Evolutionary conservation across 23 tunicate species (phyloP), one percentile per base, ranked within the genome.

Genomic region (Oikopleura albicans): DNA sequence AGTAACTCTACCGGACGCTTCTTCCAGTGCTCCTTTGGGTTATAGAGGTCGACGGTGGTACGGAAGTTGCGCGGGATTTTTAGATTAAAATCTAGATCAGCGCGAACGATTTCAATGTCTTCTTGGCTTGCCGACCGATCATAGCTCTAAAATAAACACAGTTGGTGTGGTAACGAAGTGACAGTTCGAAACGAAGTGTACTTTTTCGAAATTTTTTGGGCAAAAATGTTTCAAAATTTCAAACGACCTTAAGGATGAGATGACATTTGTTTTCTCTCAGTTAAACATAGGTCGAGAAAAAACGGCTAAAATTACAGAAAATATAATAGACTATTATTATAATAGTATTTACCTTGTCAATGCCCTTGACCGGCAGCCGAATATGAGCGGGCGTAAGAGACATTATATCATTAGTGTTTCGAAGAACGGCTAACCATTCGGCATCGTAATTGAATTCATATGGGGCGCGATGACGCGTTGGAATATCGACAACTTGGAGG

Each of bases 371-470:
- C 0, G 95, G 98, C 71, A 93, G 86, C 1, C 83, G 39, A 35
- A 75, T 75, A 39, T 86, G 57, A n/a, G 57, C 40, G 39, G 40
- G 76, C 2, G 91, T 86, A 33, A 89, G 76, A 39, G 98, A 90
- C 76, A 85, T 84, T 4, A 90, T 59, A 27, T 91, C 86, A 71
- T 93, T 86, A 37, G 98, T 93, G 8, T 85, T 83, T 66, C 88
- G 88, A 28, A 93, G 76, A 41, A 93, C 88, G 31, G 98, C 93
- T 39, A 93, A 86, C 98, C 98, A 93, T 83, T 93, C 98, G 0
- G 95, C 87, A 84, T 93, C 98, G 57, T 93, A 93, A 4, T 83
- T 83, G n/a, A 35, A 83, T 27, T 40, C 39, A 88, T 91, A 85
- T 83, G 84, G 39, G 40, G 84, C 59, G 76, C 85, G 66, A 0